Evolutionary conservation across 2,888 invertebrate genomes (phyloP).

Genomic region (Pocota personata): DNA sequence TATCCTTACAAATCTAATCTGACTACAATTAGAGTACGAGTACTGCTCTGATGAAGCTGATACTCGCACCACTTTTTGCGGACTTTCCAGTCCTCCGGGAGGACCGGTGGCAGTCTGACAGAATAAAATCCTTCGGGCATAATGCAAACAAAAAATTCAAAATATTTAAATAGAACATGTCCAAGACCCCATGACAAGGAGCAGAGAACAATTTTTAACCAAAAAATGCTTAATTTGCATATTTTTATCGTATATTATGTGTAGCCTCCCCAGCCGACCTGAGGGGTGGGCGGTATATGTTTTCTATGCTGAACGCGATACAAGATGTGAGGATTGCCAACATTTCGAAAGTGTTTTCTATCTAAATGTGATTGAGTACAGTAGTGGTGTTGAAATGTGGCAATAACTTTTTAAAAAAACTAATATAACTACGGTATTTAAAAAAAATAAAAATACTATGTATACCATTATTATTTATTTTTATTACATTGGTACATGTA

Average conservation of each 20-base stretch:
- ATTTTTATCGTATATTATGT: constrained; percentile 38
- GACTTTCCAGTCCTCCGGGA: background rate
- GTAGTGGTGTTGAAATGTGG: constrained; percentile 3
- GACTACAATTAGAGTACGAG: constrained; percentile 32
- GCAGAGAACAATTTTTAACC: constrained; percentile 30
- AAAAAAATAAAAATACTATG: too few relatives aligned
- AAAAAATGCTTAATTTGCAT: constrained; percentile 46
- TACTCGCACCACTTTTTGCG: background rate
- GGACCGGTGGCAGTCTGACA: background rate
- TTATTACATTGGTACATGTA: too few relatives aligned
- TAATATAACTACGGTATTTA: too few relatives aligned
- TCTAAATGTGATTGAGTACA: background rate
- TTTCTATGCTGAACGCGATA: background rate
- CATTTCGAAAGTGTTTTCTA: background rate
- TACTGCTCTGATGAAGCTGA: background rate
- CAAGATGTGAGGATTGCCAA: background rate
- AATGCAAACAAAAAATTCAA: constrained; percentile 15
- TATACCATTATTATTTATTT: too few relatives aligned
- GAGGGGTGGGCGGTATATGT: background rate
- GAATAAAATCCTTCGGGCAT: constrained; percentile 17
- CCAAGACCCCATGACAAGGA: constrained; percentile 18
- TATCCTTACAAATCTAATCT: constrained; percentile 32
- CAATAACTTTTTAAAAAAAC: background rate
- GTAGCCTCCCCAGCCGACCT: background rate
- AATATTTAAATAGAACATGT: constrained; percentile 41